Evolutionary conservation across 2,888 invertebrate genomes (phyloP), one percentile per base, ranked within the genome.

Genomic region (Ctenicera cuprea): DNA sequence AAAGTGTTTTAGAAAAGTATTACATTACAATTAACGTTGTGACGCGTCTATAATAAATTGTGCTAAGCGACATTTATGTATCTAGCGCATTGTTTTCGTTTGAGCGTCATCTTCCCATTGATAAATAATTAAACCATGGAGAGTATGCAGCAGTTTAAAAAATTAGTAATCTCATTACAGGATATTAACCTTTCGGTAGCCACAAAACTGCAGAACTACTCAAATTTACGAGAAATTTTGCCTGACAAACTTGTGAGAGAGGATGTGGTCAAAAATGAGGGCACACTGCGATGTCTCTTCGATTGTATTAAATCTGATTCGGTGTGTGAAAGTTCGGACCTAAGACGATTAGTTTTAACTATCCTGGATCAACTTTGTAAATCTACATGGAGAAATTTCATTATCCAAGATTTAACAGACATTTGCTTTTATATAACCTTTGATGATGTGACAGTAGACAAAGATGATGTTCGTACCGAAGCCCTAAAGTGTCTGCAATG

Each of bases 381-480:
- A 14, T 61, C 38, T 18, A 37, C 62, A 20, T 62, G n/a, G n/a
- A 38, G 11, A 16, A 30, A 14, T 14, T 22, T n/a, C 14, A 3
- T 38, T 9, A 11, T 48, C 1, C n/a, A 11, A 12, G 50, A 37
- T 12, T 11, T 69, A 41, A 50, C 62, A 12, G 62, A 61, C 4
- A 11, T 12, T 3, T 69, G 61, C n/a, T 1, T 69, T 12, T 18
- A 16, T 11, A 5, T 69, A 22, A 50, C 52, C 1, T 62, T 62
- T 26, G 52, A 41, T 8, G 22, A 33, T 62, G 5, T 8, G 16
- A 7, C 30, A 5, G 16, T 1, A 43, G 14, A 22, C 8, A n/a
- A 26, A 9, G 18, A 33, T 4, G 33, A 22, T 48, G 37, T 45
- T 9, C n/a, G 3, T 3, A n/a, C 43, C 5, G 4, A 7, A 26